Conservation (phyloP, 92 coral and sea anemone genomes). For the Plumapathes pennacea region DNA sequence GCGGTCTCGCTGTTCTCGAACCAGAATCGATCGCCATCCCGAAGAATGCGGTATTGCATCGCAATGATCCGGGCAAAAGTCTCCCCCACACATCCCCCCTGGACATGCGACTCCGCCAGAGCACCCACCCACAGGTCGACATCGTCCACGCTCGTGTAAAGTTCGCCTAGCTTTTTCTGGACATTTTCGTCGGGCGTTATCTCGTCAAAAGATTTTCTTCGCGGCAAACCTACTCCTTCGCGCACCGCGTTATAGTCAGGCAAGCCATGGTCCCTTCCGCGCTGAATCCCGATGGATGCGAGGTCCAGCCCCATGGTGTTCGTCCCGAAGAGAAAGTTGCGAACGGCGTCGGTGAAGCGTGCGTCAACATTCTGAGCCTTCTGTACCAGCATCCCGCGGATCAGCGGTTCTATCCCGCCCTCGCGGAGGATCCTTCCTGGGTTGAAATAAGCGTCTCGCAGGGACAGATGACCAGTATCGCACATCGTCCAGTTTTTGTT, state of each 20-base stretch:
- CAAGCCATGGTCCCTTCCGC: slow-evolving; percentile 96
- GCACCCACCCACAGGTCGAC: slow-evolving; percentile 97
- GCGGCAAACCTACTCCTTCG: slow-evolving; percentile 71
- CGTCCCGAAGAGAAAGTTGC: slow-evolving; percentile 96
- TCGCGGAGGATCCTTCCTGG: slow-evolving; percentile 97
- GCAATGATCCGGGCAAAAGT: slow-evolving; percentile 95
- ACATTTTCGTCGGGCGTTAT: slow-evolving; percentile 67
- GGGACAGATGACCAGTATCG: slow-evolving; percentile 77
- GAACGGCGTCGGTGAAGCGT: slow-evolving; percentile 76
- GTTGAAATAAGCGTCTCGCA: slow-evolving; percentile 96
- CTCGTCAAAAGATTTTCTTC: slow-evolving; percentile 65
- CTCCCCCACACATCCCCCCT: slow-evolving; percentile 96
- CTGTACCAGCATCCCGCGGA: slow-evolving; percentile 94
- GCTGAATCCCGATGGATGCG: slow-evolving; percentile 85
- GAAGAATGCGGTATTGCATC: slow-evolving; percentile 76
- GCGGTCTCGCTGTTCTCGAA: slow-evolving; percentile 81
- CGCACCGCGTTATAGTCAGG: slow-evolving; percentile 96
- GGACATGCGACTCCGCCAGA: slow-evolving; percentile 86
- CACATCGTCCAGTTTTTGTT: slow-evolving; percentile 88
- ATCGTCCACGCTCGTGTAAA: slow-evolving; percentile 75
- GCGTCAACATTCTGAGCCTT: slow-evolving; percentile 87
- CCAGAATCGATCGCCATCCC: slow-evolving; percentile 99
- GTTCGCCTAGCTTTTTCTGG: slow-evolving; percentile 56
- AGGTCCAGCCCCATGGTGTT: slow-evolving; percentile 95
- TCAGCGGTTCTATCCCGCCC: slow-evolving; percentile 94